Evolutionary conservation across 2,797 vertebrate species (phyloP), one percentile per base, ranked within the genome.

Genomic region (Lithobates pipiens): DNA sequence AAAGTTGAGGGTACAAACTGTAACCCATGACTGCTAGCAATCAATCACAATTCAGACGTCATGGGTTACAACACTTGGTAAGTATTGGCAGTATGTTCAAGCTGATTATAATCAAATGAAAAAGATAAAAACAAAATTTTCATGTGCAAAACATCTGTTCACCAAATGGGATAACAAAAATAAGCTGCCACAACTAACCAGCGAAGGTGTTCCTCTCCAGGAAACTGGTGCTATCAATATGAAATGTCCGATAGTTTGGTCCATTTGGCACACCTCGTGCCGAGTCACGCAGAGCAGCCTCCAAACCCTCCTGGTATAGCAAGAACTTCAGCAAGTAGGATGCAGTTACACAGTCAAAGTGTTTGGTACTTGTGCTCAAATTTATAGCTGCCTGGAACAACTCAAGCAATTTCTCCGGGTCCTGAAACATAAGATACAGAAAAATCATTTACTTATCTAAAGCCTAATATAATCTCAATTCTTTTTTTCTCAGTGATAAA

Each of bases 321-420:
- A 99, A 92, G 39, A 98, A 95, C 87, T 93, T 94, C 75, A 99
- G 90, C 83, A 99, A 91, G 92, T 97, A 96, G 0, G 98, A 96
- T 34, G 97, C 97, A 18, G 98, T 97, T 9, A 98, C 95, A 36
- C 97, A 99, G 90, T 99, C 97, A 0, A 97, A 99, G 0, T 98
- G 98, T 86, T 96, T 98, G n/a, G 96, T 97, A 93, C 98, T 99
- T 70, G 94, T 97, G 90, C 96, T 98, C 82, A 99, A 96, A 77
- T 95, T 94, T 90, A 99, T 67, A 21, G 97, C 96, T 42, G 94
- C 96, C 89, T 92, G 93, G 27, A 99, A 96, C 0, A 98, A 90
- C 0, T 84, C 44, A 44, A 16, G 50, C 68, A 96, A 1, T 74
- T 89, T 88, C 88, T 88, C 87, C 50, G 89, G 84, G 83, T 90